Conservation (phyloP, 1,140 invertebrate species). For the Drosophila kepulauana region DNA sequence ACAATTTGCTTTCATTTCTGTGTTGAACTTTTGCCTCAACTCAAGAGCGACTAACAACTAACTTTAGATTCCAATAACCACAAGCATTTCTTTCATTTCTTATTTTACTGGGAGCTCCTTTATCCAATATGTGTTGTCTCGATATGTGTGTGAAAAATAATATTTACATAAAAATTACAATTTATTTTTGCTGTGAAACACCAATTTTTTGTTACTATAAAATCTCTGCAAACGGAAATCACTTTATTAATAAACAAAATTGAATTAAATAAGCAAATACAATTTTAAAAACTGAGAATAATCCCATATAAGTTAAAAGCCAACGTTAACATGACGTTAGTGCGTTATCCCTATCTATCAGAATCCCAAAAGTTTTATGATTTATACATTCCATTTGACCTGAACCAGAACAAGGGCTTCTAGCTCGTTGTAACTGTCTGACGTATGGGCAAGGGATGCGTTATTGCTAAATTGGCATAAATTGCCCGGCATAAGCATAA, state of each 20-base stretch:
- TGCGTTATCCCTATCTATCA: constrained; percentile 3
- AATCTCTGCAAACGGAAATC: constrained; percentile 28
- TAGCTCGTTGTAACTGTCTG: constrained; percentile 39
- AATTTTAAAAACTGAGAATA: constrained; percentile 15
- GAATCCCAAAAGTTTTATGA: constrained; percentile 51
- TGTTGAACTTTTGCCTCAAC: constrained; percentile 39
- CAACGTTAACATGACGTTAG: not conserved
- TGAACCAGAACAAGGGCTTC: constrained; percentile 23
- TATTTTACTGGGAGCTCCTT: constrained; percentile 39
- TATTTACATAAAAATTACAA: constrained; percentile 43
- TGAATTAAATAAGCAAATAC: constrained; percentile 23
- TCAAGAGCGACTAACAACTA: constrained; percentile 60
- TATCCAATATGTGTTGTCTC: constrained; percentile 77
- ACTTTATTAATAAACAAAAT: constrained; percentile 36
- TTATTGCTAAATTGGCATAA: constrained; percentile 75
- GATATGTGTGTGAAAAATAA: constrained; percentile 59
- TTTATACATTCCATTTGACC: constrained; percentile 62
- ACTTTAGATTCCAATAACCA: constrained; percentile 55
- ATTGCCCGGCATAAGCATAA: constrained; percentile 69
- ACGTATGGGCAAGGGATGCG: constrained; percentile 17
- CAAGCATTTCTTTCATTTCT: constrained; percentile 50
- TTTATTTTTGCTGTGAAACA: constrained; percentile 56
- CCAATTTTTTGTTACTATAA: constrained; percentile 41
- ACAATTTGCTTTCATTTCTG: constrained; percentile 30
- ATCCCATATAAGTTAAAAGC: not conserved